A percentile compares a stretch with the other conserved stretches of the same genome.
Conservation (phyloP, 1,140 invertebrate genomes). For the Dryas iulia region DNA sequence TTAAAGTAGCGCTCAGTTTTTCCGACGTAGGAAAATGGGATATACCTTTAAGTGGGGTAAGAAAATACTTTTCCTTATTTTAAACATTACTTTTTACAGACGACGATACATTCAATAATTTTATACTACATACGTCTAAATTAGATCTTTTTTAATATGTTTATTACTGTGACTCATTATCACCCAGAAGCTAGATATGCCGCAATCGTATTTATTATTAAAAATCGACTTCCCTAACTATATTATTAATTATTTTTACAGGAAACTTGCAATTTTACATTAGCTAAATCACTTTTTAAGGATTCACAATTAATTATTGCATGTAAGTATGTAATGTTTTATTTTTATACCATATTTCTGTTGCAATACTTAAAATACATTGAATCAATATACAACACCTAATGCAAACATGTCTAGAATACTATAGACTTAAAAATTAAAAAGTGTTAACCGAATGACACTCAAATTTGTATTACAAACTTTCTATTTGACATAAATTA, state of each 20-base stretch:
- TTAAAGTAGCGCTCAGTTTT: slow-evolving; percentile 61
- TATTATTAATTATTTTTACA: slow-evolving; percentile 39
- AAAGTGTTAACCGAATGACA: not conserved
- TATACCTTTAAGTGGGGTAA: slow-evolving; percentile 67
- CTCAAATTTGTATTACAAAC: not conserved
- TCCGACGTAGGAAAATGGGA: slow-evolving; percentile 75
- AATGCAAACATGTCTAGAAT: not conserved
- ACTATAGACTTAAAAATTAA: not conserved
- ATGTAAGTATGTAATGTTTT: slow-evolving; percentile 48
- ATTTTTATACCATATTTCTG: not conserved
- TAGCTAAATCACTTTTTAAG: slow-evolving; percentile 71
- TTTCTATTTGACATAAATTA: not conserved
- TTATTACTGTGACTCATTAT: not conserved
- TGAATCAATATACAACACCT: not conserved
- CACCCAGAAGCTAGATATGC: not conserved
- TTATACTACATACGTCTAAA: not conserved
- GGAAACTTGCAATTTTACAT: slow-evolving; percentile 60
- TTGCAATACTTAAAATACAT: not conserved
- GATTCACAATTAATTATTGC: slow-evolving; percentile 61
- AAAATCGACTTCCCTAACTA: not conserved
- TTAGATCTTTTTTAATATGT: not conserved
- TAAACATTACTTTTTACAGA: not conserved
- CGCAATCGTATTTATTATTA: not conserved
- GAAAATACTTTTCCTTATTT: slow-evolving; percentile 20
- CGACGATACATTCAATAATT: not conserved